A percentile compares a stretch with the other conserved stretches of the same genome.
phyloP scores from a whole-genome alignment of 2,888 invertebrate genomes.

The Nemoura dubitans region DNA sequence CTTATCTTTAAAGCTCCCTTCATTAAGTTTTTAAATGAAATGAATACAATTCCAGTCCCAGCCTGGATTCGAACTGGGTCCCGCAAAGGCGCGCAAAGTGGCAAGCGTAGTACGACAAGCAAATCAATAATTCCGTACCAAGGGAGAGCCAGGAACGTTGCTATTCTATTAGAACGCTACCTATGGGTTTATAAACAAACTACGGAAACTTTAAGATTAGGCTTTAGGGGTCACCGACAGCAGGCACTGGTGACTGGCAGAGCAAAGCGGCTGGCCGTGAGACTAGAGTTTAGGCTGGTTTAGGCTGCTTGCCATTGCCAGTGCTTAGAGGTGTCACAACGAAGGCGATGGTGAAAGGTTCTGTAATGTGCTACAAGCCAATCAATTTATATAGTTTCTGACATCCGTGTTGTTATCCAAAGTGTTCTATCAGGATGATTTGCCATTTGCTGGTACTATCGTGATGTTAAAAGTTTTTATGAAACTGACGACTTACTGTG shows the following conservation, averaged over 20 bases:
- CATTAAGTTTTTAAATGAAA: neutral
- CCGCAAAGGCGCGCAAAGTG: neutral
- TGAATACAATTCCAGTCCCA: neutral
- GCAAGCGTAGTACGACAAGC: neutral
- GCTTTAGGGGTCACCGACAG: constrained; percentile 12
- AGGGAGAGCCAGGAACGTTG: neutral
- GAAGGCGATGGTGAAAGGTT: neutral
- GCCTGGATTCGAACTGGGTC: neutral
- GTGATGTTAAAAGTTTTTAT: neutral
- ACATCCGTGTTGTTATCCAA: constrained; percentile 25
- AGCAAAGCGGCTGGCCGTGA: neutral
- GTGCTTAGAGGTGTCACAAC: neutral
- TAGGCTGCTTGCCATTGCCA: neutral
- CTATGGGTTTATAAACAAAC: neutral
- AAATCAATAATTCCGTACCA: neutral
- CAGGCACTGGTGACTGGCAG: too few species aligned
- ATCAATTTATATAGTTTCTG: neutral
- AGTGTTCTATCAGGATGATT: neutral
- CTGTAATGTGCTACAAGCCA: neutral
- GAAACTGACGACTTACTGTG: neutral
- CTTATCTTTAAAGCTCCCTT: too few species aligned
- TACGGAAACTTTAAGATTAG: neutral
- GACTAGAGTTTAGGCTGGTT: neutral
- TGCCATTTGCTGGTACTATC: neutral
- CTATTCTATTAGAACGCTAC: neutral